Base-by-base conservation (phyloP, 2,888 invertebrate species). In the Drepanosiphum platanoidis region DNA sequence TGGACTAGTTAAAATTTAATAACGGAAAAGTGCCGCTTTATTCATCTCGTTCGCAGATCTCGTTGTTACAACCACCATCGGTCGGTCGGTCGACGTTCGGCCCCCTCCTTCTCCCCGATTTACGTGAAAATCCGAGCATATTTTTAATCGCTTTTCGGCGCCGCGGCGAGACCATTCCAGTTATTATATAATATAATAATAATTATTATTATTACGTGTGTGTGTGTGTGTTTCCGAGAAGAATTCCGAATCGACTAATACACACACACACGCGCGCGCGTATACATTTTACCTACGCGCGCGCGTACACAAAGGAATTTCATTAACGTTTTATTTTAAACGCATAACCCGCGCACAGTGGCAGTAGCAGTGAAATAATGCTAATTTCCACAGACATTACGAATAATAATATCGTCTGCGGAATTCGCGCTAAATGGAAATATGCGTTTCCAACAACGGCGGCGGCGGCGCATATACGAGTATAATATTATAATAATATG, bases 1-100 rank as follows among this genome's bases (percentile, higher is more conserved):
- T 78, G 39, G n/a, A 64, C 78, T 78, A 61, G 78, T 78, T 78
- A 64, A n/a, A n/a, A 64, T 64, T 78, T 78, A 77, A 77, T 77
- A 77, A 77, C 61, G 34, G 61, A 77, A 64, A 77, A 77, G 18
- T 61, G 39, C 36, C 61, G 52, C 36, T 9, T 22, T 58, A n/a
- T 7, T 9, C 58, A 58, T 9, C 61, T 0, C 30, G 2, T 13
- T 27, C 64, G 8, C 15, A 5, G 18, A 46, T 46, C 15, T 18
- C 46, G 46, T 46, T 46, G n/a, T n/a, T 64, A 30, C 64, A 27
- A 64, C 39, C 39, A 71, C n/a, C n/a, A 39, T 39, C 39, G 71
- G 39, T 71, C 46, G 74, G 32, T 13, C 9, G 46, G 32, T 32
- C 46, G 11, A 22, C 11, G 30, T 42, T 46, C 74, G 22, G 30